Base-by-base conservation (phyloP, 2,113 vertebrate genomes). In the Hypocryptadius cinnamomeus region DNA sequence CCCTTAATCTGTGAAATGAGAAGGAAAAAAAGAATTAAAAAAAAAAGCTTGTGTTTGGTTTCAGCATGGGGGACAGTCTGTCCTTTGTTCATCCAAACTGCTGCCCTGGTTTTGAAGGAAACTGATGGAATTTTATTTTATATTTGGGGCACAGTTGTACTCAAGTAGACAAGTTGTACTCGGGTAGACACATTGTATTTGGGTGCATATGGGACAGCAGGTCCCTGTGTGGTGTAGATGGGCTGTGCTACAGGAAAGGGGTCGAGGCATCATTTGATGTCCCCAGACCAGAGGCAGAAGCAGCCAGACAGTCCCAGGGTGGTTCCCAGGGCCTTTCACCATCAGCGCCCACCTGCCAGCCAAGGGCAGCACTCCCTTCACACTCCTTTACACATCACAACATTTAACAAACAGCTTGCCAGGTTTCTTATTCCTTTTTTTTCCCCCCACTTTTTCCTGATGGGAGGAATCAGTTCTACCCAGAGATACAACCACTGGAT, bases 331-430 rank as follows among this genome's bases (percentile, higher is more conserved):
- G 0, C 78, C 61, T n/a, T 60, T 66, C 25, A 42, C 68, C 10
- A 0, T 39, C 31, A 13, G 53, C 1, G 0, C 35, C 48, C 1
- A 0, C 23, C 45, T n/a, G 51, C 78, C 42, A 10, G 42, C 57
- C 42, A 45, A 66, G 4, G 7, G 25, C 42, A 31, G 42, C 5
- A 0, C 9, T 61, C 47, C 73, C 35, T 81, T 44, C 9, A 3
- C 47, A 39, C 20, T 66, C 47, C 30, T 82, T 79, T 35, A 60
- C 9, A 53, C 28, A 63, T 33, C 65, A 59, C 61, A 37, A 10
- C 19, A 22, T 59, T 37, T 31, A 35, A 81, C n/a, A 42, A 77
- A 57, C 53, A 81, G 28, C 25, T 76, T 63, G 33, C 39, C 33
- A 31, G 39, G 5, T 47, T 87, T 64, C 17, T 45, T 25, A 60